Base-by-base conservation (phyloP, 2,888 invertebrate genomes). In the Apamea anceps region DNA sequence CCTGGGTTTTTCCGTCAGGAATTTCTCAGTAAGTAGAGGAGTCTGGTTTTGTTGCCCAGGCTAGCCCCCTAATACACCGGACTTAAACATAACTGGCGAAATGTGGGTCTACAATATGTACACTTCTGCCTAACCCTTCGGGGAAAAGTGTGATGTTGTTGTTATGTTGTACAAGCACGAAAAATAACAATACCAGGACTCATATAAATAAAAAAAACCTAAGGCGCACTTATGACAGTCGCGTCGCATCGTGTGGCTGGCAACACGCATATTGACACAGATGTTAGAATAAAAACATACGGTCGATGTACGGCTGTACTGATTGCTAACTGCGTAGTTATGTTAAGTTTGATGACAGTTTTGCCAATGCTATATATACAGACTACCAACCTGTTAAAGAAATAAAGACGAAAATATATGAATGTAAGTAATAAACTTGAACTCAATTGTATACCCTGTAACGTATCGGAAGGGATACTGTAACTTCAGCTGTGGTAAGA, bases 261-360 rank as follows among this genome's bases (percentile, higher is more conserved):
- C 78, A 81, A 81, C 80, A 73, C 32, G 37, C 65, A 10, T 90
- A 72, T 90, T 90, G 86, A 90, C 77, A 83, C 91, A 91, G 86
- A 82, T 91, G 91, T 54, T 28, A 65, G 37, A 82, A 88, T 86
- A 79, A 77, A 80, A 73, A 80, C 70, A 76, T 54, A 37, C 32
- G 71, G 15, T 72, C 32, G n/a, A 68, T 54, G 65, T 66, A 68
- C 37, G 45, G 65, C 60, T 67, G 51, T 85, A 77, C 60, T 78
- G 70, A 85, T 79, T 80, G 63, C 54, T 70, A 77, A 77, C 66
- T 83, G 80, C 84, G 84, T 80, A 80, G 65, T 1, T 72, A 15
- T 51, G 51, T 60, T 63, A 18, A 77, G 62, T 84, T 54, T 77
- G 10, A 77, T 72, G 1, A 28, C 4, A 60, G 12, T 72, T 68